Conservation (phyloP, 2,888 invertebrate species). For the Amiota mariae region DNA sequence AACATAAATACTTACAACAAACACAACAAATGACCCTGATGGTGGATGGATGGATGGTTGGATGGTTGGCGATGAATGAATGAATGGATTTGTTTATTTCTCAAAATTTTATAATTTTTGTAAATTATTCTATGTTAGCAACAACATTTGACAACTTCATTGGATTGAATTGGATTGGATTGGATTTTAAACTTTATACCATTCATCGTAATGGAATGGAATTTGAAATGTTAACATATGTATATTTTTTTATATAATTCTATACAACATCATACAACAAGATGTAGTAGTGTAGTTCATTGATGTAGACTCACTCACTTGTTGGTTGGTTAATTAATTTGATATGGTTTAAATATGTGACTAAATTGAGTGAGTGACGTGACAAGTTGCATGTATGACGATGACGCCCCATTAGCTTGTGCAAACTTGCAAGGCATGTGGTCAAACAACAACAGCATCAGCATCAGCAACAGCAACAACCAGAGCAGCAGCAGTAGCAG, state of each 20-base stretch:
- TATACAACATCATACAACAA: too few relatives aligned
- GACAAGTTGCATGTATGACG: slow-evolving; percentile 28
- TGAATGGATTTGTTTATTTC: too few relatives aligned
- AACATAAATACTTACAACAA: too few relatives aligned
- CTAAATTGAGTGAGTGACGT: slow-evolving; percentile 7
- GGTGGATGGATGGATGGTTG: too few relatives aligned
- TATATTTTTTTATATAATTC: too few relatives aligned
- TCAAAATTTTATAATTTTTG: too few relatives aligned
- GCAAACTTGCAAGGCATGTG: slow-evolving; percentile 24
- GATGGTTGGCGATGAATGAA: too few relatives aligned
- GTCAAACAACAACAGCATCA: not conserved
- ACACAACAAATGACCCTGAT: too few relatives aligned
- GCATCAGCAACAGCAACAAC: too few relatives aligned
- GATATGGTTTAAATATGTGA: not conserved
- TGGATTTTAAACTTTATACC: not conserved
- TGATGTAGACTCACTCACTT: not conserved
- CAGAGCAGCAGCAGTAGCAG: not conserved
- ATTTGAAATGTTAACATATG: too few relatives aligned
- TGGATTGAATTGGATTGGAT: not conserved
- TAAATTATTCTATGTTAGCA: not conserved
- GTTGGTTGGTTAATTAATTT: not conserved
- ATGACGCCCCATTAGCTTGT: slow-evolving; percentile 32
- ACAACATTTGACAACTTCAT: not conserved
- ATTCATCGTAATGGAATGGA: too few relatives aligned
- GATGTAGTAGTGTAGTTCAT: too few relatives aligned